A percentile compares a stretch with the other conserved stretches of the same genome.
phyloP scores from a whole-genome alignment of 2,797 vertebrate genomes.

The Echiichthys vipera region DNA sequence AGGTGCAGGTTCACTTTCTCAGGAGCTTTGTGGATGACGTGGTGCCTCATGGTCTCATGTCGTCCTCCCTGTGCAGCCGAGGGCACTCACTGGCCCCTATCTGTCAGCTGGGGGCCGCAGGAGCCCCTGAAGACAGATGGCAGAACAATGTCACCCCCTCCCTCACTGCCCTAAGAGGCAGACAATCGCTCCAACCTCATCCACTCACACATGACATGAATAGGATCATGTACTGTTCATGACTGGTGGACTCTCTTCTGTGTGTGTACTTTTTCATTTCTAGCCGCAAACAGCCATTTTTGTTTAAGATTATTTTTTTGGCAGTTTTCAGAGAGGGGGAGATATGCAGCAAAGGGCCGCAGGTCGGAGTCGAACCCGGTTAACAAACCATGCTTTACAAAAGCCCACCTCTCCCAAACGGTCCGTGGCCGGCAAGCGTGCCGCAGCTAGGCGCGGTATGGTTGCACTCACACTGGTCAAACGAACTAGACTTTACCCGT shows the following conservation, averaged over 20 bases:
- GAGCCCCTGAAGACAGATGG: slow-evolving; percentile 58
- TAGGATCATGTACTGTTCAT: slow-evolving; percentile 7
- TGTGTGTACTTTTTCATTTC: not conserved
- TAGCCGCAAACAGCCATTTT: too few relatives aligned
- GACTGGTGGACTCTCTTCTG: not conserved
- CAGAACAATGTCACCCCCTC: slow-evolving; percentile 56
- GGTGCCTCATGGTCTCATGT: slow-evolving; percentile 1
- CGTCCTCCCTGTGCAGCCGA: slow-evolving; percentile 15
- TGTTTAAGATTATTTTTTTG: too few relatives aligned
- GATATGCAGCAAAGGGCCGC: too few relatives aligned
- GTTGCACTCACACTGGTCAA: too few relatives aligned
- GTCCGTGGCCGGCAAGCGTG: too few relatives aligned
- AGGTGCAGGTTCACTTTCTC: slow-evolving; percentile 36
- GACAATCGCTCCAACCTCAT: slow-evolving; percentile 41
- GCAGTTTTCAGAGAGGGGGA: too few relatives aligned
- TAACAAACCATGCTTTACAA: too few relatives aligned
- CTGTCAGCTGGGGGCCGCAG: slow-evolving; percentile 44
- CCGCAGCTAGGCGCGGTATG: too few relatives aligned
- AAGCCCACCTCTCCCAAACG: too few relatives aligned
- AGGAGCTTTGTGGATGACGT: slow-evolving; percentile 14
- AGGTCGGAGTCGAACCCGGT: too few relatives aligned
- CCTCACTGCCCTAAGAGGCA: slow-evolving; percentile 13
- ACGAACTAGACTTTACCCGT: too few relatives aligned
- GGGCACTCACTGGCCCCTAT: slow-evolving; percentile 29
- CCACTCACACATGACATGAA: slow-evolving; percentile 42